phyloP scores from a whole-genome alignment of 2,113 vertebrate species.

The Callorhinus ursinus region DNA sequence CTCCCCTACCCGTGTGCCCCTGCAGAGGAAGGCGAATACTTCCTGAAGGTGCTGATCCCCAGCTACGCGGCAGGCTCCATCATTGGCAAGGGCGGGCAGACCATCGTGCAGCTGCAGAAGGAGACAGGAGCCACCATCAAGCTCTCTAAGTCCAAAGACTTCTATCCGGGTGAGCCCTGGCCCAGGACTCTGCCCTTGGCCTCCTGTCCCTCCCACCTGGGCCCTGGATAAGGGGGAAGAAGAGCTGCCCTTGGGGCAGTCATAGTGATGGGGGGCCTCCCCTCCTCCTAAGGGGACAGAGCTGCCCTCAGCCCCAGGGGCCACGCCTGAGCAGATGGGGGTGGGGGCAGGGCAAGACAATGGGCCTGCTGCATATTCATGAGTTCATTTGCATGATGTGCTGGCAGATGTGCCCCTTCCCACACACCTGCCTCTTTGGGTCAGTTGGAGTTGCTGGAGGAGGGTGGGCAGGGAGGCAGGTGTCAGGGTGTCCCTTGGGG shows the following conservation, averaged over 20 bases:
- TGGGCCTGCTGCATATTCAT: conserved; percentile 79
- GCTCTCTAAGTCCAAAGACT: conserved; percentile 98
- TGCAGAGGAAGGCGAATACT: conserved; percentile 96
- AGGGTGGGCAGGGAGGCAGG: conserved; percentile 44
- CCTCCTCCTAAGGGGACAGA: conserved; percentile 30
- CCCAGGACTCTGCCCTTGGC: not conserved
- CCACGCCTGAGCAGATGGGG: conserved; percentile 78
- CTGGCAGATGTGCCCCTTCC: conserved; percentile 75
- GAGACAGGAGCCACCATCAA: conserved; percentile 97
- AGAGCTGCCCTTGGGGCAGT: not conserved
- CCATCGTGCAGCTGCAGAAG: conserved; percentile 96
- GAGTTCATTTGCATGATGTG: conserved; percentile 76
- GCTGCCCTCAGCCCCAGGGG: conserved; percentile 44
- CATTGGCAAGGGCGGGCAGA: conserved; percentile 96
- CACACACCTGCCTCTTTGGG: conserved; percentile 80
- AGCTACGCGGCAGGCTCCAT: conserved; percentile 97
- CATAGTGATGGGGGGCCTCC: not conserved
- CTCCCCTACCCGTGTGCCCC: conserved; percentile 50
- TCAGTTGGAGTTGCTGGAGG: conserved; percentile 51
- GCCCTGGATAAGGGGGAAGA: not conserved
- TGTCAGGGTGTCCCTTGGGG: conserved; percentile 19
- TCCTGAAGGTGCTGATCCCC: conserved; percentile 97
- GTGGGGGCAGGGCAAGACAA: conserved; percentile 78
- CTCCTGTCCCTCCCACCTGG: not conserved
- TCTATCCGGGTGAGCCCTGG: conserved; percentile 92